Evolutionary conservation across 2,888 invertebrate genomes (phyloP).

Genomic region (Lasius platythorax): DNA sequence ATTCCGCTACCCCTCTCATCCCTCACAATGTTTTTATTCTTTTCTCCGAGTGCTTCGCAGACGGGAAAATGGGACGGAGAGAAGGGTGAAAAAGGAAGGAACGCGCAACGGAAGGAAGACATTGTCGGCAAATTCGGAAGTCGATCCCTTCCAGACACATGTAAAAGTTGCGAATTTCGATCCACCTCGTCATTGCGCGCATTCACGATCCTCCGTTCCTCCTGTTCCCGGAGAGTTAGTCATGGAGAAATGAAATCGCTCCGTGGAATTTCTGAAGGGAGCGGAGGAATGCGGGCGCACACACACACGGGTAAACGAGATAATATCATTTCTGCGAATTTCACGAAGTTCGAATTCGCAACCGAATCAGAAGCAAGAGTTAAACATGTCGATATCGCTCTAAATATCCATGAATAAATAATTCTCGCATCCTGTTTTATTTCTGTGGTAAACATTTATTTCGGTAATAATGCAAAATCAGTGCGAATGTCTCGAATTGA

Average conservation of each 20-base stretch:
- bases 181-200: constrained; percentile 15
- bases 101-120: constrained; percentile 11
- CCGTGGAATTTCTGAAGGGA: constrained; percentile 20
- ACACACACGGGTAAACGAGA: not conserved
- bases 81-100: not conserved
- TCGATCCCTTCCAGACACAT: constrained; percentile 21
- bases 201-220: not conserved
- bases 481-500: not conserved
- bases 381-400: not conserved
- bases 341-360: constrained; percentile 15
- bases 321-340: constrained; percentile 34
- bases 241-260: not conserved
- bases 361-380: constrained; percentile 16
- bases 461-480: not conserved
- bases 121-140: constrained; percentile 34
- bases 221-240: constrained; percentile 26
- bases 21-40: constrained; percentile 12
- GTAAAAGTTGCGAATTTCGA: constrained; percentile 48
- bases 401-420: constrained; percentile 13
- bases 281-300: not conserved
- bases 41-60: not conserved
- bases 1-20: not conserved
- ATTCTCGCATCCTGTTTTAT: not conserved
- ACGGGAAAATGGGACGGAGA: constrained; percentile 13
- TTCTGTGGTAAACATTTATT: constrained; percentile 6